Conservation (phyloP, 1,140 invertebrate species). For the Drosophila orosa region DNA sequence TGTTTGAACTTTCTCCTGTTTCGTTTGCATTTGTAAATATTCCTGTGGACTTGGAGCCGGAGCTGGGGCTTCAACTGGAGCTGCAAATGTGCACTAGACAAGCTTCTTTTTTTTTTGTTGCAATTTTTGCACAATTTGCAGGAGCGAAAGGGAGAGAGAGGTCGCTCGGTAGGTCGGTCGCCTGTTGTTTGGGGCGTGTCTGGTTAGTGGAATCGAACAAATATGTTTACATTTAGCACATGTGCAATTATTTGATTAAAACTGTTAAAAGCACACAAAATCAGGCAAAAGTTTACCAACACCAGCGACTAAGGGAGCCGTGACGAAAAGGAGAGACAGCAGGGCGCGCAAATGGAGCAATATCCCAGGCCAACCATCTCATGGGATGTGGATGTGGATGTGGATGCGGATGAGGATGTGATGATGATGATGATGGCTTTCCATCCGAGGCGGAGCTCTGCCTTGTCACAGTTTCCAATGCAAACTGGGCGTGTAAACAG, state of each 20-base stretch:
- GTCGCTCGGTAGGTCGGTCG: conserved; percentile 19
- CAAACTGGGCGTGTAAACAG: conserved; percentile 79
- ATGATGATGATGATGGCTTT: conserved; percentile 11
- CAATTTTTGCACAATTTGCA: conserved; percentile 77
- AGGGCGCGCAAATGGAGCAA: conserved; percentile 74
- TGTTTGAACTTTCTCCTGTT: conserved; percentile 84
- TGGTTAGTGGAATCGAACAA: conserved; percentile 84
- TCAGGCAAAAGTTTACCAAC: conserved; percentile 83
- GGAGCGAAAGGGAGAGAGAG: conserved; percentile 19
- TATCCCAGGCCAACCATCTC: conserved; percentile 27
- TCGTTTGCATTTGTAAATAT: conserved; percentile 84
- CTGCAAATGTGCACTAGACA: conserved; percentile 50
- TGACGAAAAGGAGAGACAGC: conserved; percentile 20
- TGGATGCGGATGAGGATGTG: conserved; percentile 5
- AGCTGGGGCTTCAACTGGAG: conserved; percentile 47
- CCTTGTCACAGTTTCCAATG: conserved; percentile 71
- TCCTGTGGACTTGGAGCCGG: conserved; percentile 47
- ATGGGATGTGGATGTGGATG: conserved; percentile 17
- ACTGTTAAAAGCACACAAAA: conserved; percentile 84
- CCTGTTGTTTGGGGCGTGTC: conserved; percentile 69
- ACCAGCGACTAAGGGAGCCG: conserved; percentile 40
- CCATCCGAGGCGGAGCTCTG: conserved; percentile 36
- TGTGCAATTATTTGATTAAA: conserved; percentile 84
- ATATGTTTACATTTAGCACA: conserved; percentile 84
- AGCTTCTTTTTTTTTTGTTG: conserved; percentile 26